Evolutionary conservation across 2,797 vertebrate species (phyloP).

Genomic region (Ctenosaura bakeri): DNA sequence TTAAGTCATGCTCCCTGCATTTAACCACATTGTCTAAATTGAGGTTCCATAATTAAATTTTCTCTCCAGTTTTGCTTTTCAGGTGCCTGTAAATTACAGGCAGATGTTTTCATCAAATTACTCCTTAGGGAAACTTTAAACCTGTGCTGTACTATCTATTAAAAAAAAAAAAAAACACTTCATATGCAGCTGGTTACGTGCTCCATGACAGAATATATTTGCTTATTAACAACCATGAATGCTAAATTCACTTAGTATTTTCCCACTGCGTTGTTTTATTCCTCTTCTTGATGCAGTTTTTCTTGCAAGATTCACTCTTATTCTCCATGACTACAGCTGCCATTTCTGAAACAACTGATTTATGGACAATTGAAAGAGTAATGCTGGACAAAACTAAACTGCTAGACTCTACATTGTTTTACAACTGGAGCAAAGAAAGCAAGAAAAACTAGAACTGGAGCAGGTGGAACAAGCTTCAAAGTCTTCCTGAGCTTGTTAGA

Average conservation of each 20-base stretch:
- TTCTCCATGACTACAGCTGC: constrained; percentile 23
- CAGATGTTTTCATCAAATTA: constrained; percentile 34
- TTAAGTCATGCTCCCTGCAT: constrained; percentile 13
- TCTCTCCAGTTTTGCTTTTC: constrained; percentile 40
- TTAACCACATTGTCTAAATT: constrained; percentile 30
- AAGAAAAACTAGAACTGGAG: background rate
- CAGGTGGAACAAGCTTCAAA: background rate
- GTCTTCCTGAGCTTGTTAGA: background rate
- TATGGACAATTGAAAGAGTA: constrained; percentile 20
- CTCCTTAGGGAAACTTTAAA: constrained; percentile 60
- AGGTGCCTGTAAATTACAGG: constrained; percentile 25
- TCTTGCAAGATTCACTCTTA: constrained; percentile 30
- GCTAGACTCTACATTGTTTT: background rate
- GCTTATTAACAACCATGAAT: constrained; percentile 26
- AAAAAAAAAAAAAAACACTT: constrained; percentile 32
- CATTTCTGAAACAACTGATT: background rate
- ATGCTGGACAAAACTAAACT: background rate
- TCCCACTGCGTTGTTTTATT: constrained; percentile 43
- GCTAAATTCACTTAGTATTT: constrained; percentile 46
- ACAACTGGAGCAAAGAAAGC: background rate
- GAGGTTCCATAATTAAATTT: constrained; percentile 49
- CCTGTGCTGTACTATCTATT: constrained; percentile 8
- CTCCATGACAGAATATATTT: constrained; percentile 42
- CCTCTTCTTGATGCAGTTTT: constrained; percentile 24
- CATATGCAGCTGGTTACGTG: constrained; percentile 28